Conservation (phyloP, 2,888 invertebrate species). For the Parelbella ahira region DNA sequence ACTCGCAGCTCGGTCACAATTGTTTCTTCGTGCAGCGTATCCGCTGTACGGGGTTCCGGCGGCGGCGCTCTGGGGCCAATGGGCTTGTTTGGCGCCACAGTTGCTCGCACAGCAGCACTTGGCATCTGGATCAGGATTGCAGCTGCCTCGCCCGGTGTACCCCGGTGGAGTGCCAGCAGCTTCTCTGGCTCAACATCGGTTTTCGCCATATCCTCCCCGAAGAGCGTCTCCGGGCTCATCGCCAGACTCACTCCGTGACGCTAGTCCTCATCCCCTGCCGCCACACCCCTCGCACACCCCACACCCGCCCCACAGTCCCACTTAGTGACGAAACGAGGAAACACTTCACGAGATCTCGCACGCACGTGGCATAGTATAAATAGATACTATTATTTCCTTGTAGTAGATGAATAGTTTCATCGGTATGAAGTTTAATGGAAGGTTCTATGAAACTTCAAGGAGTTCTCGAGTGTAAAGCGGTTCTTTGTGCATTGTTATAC, state of each 20-base stretch:
- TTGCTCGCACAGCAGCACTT: constrained; percentile 84
- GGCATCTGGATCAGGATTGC: constrained; percentile 72
- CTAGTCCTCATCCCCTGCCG: constrained; percentile 61
- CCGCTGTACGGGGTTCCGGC: constrained; percentile 78
- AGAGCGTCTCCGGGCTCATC: constrained; percentile 78
- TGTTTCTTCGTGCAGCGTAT: constrained; percentile 86
- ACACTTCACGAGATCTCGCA: constrained; percentile 15
- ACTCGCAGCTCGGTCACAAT: constrained; percentile 87
- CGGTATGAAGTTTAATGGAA: no score
- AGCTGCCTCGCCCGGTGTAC: constrained; percentile 74
- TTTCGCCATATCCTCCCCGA: constrained; percentile 80
- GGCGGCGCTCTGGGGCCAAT: constrained; percentile 85
- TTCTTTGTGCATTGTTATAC: constrained; percentile 6
- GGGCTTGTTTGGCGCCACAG: constrained; percentile 85
- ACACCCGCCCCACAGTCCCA: constrained; percentile 69
- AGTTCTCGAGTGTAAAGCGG: not conserved
- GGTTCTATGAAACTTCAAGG: no score
- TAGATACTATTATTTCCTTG: constrained; percentile 18
- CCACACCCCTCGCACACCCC: constrained; percentile 57
- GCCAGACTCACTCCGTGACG: constrained; percentile 82
- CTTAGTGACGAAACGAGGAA: constrained; percentile 48
- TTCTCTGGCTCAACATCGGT: constrained; percentile 79
- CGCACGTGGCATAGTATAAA: constrained; percentile 22
- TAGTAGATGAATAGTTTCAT: constrained; percentile 1
- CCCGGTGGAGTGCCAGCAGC: constrained; percentile 51